Base-by-base conservation (phyloP, 2,888 invertebrate genomes). In the Heliconius ismenius region DNA sequence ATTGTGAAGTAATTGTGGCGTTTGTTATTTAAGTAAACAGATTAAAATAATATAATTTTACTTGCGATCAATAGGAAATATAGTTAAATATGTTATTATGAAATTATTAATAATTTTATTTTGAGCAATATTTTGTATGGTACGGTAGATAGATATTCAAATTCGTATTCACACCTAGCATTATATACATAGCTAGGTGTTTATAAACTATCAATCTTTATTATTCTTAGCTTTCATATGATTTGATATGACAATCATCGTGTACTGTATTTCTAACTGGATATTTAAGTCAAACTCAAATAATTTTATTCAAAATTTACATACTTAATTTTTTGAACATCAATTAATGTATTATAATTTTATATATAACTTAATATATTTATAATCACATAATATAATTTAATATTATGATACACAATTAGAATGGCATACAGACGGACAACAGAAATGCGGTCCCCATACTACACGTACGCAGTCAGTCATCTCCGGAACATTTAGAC, bases 401-500 rank as follows among this genome's bases (percentile, higher is more conserved):
- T 58, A 58, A 3, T 58, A n/a, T 58, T 10, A 6, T 54, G n/a
- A 62, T 63, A 49, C 60, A 58, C 21, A 32, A 36, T 18, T 58
- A 36, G 74, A 32, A 11, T 49, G 24, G 54, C 28, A 72, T 81
- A 49, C 90, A 93, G 92, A 92, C 85, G 80, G 93, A 92, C 84
- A 90, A 88, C 81, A 82, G 93, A 18, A 86, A 86, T 24, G 88
- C 87, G 3, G 87, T 90, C 78, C 92, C 93, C 0, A 88, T 92
- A 2, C 82, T 93, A 68, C 94, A 94, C 75, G 87, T 91, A 75
- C 83, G 94, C 81, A 94, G 94, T 81, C 88, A 92, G 72, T 94
- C 94, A 0, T 94, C 94, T 21, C 94, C 94, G 0, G 94, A 94
- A 69, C 93, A 94, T 80, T 73, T 94, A 75, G 92, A 94, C 69